phyloP scores from a whole-genome alignment of 2,888 invertebrate species.

The Pyrocoelia pectoralis region DNA sequence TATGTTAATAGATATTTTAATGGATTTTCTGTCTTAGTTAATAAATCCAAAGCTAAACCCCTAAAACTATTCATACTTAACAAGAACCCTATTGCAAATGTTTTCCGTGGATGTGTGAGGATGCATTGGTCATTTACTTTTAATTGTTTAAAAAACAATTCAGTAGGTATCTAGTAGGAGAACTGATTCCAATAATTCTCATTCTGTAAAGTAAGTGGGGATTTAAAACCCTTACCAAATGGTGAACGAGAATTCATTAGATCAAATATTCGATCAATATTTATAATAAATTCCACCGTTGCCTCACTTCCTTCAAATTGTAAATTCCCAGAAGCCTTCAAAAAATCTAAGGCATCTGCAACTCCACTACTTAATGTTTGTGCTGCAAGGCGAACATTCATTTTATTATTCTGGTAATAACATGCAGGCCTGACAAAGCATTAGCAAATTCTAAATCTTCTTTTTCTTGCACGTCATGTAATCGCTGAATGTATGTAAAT shows the following conservation, averaged over 20 bases:
- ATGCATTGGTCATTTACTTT: not conserved
- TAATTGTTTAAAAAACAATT: not conserved
- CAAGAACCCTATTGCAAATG: not conserved
- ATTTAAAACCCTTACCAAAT: too few species aligned
- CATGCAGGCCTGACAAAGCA: slow-evolving; percentile 6
- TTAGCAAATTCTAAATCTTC: not conserved
- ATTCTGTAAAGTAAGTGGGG: not conserved
- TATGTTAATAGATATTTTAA: not conserved
- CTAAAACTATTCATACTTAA: not conserved
- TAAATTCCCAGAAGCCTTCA: not conserved
- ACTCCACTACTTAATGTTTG: slow-evolving; percentile 3
- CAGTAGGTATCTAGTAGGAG: not conserved
- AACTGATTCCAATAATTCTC: slow-evolving; percentile 1
- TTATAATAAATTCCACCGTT: not conserved
- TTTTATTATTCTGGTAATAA: not conserved
- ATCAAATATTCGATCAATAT: slow-evolving; percentile 3
- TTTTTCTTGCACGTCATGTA: slow-evolving; percentile 2
- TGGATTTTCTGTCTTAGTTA: not conserved
- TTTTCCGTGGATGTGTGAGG: not conserved
- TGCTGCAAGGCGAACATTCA: slow-evolving; percentile 2
- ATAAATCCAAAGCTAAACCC: too few species aligned
- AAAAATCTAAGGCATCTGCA: slow-evolving; percentile 1
- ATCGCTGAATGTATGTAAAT: not conserved
- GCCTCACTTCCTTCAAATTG: not conserved
- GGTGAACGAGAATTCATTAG: not conserved